Conservation (phyloP, 2,888 invertebrate genomes). For the Camponotus fellah region DNA sequence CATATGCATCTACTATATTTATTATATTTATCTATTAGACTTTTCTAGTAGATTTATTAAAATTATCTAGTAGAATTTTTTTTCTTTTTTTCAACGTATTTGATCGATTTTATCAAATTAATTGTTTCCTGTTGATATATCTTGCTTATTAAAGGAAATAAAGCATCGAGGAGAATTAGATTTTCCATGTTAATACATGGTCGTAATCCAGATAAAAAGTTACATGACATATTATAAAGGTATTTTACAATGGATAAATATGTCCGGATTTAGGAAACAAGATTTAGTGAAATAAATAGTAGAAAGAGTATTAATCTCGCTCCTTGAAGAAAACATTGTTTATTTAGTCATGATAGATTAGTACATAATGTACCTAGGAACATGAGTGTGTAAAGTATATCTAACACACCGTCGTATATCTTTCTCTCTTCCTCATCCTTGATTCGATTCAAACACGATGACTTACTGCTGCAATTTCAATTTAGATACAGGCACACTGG, state of each 20-base stretch:
- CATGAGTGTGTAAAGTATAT: slow-evolving; percentile 49
- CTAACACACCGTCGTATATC: not conserved
- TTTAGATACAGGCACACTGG: slow-evolving; percentile 83
- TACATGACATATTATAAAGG: not conserved
- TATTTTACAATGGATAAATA: not conserved
- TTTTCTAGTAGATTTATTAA: too few relatives aligned
- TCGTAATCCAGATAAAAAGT: not conserved
- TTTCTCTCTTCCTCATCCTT: not conserved
- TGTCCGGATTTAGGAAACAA: not conserved
- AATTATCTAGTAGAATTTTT: not conserved
- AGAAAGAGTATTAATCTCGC: not conserved
- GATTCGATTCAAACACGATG: not conserved
- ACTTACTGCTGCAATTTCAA: not conserved
- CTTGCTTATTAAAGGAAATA: not conserved
- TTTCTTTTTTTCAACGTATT: slow-evolving; percentile 15
- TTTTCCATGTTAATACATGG: not conserved
- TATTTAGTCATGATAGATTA: slow-evolving; percentile 63
- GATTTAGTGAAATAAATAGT: too few relatives aligned
- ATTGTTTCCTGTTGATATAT: not conserved
- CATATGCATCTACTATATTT: not conserved
- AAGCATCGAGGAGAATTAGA: not conserved
- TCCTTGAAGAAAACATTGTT: slow-evolving; percentile 59
- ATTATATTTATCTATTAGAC: not conserved
- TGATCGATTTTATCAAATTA: not conserved
- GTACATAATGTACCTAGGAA: slow-evolving; percentile 69